phyloP scores from a whole-genome alignment of 2,888 invertebrate species.

The Pammene aurita region DNA sequence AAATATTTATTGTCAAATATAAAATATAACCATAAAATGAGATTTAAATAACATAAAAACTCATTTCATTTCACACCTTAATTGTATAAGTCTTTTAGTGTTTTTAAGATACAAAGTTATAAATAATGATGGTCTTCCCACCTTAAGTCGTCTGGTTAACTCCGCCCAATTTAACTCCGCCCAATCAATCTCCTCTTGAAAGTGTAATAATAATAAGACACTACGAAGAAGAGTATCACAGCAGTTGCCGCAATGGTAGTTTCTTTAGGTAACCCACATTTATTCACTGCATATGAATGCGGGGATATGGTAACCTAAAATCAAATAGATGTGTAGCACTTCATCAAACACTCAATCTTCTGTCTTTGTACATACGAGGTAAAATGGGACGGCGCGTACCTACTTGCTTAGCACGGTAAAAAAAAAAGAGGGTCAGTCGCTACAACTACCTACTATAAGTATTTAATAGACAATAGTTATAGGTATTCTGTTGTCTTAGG shows the following conservation, averaged over 20 bases:
- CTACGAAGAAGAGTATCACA: constrained; percentile 52
- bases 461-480: too few relatives aligned
- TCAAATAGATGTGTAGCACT: constrained; percentile 15
- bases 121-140: constrained; percentile 8
- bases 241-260: constrained; percentile 62
- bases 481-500: too few relatives aligned
- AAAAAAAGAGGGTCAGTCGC: too few relatives aligned
- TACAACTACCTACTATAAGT: too few relatives aligned
- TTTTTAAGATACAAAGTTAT: neutral
- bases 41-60: constrained; percentile 28
- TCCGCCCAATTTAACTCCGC: constrained; percentile 53
- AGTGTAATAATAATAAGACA: constrained; percentile 52
- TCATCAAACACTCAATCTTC: too few relatives aligned
- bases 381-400: too few relatives aligned
- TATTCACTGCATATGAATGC: constrained; percentile 59
- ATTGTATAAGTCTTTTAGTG: neutral
- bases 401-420: too few relatives aligned
- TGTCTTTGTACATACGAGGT: too few relatives aligned
- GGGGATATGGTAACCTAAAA: constrained; percentile 68
- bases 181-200: constrained; percentile 51
- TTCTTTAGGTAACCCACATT: constrained; percentile 70
- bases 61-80: constrained; percentile 30
- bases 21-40: constrained; percentile 47
- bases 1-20: constrained; percentile 81
- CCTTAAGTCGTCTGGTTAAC: constrained; percentile 41